phyloP scores from a whole-genome alignment of 2,888 invertebrate genomes.

The Pseudococcus longispinus region DNA sequence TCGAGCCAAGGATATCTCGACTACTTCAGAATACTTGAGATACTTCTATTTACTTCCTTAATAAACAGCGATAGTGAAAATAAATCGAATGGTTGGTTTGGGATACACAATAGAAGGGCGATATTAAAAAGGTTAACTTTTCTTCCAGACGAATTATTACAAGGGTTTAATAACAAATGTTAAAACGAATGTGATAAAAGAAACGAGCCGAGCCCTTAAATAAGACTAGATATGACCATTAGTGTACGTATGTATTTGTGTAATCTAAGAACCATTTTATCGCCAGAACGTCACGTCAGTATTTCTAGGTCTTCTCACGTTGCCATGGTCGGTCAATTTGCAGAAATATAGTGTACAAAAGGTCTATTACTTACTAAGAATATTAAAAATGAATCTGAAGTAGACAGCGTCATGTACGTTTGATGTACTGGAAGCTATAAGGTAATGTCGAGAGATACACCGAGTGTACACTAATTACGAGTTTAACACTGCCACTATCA shows the following conservation, averaged over 20 bases:
- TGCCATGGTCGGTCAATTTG: neutral
- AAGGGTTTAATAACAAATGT: neutral
- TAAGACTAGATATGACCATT: neutral
- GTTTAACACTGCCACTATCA: neutral
- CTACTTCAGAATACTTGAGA: neutral
- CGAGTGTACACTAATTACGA: neutral
- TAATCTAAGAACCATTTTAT: neutral
- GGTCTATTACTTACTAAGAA: neutral
- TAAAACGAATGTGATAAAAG: neutral
- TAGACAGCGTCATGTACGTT: conserved; percentile 27
- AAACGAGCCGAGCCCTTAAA: neutral
- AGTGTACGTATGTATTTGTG: neutral
- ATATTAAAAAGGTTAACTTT: neutral
- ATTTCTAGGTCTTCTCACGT: neutral
- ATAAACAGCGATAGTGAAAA: neutral
- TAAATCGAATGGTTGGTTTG: neutral
- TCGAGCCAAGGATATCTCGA: neutral
- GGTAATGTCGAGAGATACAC: neutral
- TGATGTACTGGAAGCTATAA: neutral
- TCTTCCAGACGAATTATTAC: neutral
- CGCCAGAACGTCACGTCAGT: neutral
- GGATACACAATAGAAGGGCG: neutral
- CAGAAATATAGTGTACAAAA: neutral
- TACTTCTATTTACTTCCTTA: neutral
- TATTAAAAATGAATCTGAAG: neutral